These are phyloP conservation scores for Plectropomus leopardus DNA, from an alignment of 2,113 vertebrate species.

Conservation along the genomic window DNA sequence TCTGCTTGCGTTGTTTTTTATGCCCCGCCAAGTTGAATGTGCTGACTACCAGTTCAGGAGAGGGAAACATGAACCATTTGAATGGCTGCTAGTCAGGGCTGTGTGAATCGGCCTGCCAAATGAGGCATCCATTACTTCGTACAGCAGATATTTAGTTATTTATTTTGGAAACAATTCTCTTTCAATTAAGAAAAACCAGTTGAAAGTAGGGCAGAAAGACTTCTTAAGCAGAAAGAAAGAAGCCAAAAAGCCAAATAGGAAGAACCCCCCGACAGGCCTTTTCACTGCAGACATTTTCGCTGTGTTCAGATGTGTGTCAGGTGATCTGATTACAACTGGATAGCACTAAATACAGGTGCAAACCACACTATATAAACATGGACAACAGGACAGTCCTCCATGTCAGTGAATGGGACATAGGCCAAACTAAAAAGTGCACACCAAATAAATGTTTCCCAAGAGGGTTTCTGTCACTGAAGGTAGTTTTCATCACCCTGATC, in stretches of 20 bases:
- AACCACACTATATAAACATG: too few relatives aligned
- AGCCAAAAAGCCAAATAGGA: neutral
- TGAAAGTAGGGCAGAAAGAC: neutral
- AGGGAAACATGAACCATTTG: conserved; percentile 13
- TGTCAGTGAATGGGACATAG: too few relatives aligned
- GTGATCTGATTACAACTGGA: too few relatives aligned
- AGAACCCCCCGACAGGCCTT: neutral
- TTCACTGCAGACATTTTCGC: neutral
- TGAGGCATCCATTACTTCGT: conserved; percentile 21
- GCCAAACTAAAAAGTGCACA: too few relatives aligned
- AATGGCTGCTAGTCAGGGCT: conserved; percentile 38
- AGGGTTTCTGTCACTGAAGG: too few relatives aligned
- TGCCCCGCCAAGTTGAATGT: conserved; percentile 28
- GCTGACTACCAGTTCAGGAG: conserved; percentile 32
- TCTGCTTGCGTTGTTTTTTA: conserved; percentile 49
- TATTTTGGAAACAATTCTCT: neutral
- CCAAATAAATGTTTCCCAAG: too few relatives aligned
- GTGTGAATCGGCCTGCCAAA: conserved; percentile 27
- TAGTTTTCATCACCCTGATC: too few relatives aligned
- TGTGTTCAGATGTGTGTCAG: too few relatives aligned
- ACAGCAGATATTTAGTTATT: neutral
- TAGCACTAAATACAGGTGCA: too few relatives aligned
- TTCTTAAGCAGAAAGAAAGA: neutral
- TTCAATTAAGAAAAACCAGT: neutral
- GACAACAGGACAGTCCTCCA: too few relatives aligned